These are phyloP conservation scores for Takifugu ocellatus DNA, from an alignment of 2,797 vertebrate species.

Conservation along the genomic window DNA sequence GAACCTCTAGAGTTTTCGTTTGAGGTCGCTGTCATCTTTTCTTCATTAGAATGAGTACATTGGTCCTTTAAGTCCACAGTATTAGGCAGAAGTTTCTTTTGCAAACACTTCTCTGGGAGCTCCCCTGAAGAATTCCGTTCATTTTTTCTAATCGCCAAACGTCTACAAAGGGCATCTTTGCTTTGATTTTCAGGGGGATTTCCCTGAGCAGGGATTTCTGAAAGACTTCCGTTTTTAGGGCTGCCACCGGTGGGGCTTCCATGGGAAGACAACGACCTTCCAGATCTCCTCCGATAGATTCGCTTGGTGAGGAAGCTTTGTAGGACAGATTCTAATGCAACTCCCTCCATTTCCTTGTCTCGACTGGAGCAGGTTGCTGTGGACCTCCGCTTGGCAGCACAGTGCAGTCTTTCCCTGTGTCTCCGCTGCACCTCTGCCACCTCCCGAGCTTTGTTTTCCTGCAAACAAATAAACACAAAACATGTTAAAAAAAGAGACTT, in stretches of 20 bases:
- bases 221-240: conserved; percentile 45
- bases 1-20: conserved; percentile 11
- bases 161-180: conserved; percentile 1
- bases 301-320: conserved; percentile 58
- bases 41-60: background rate
- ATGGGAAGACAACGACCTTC: conserved; percentile 42
- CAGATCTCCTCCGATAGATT: conserved; percentile 46
- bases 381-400: conserved; percentile 69
- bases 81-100: conserved; percentile 4
- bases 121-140: conserved; percentile 57
- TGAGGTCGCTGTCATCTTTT: conserved; percentile 12
- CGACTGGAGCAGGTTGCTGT: conserved; percentile 78
- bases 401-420: conserved; percentile 61
- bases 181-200: conserved; percentile 29
- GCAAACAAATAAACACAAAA: conserved; percentile 7
- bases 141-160: conserved; percentile 40
- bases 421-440: conserved; percentile 67
- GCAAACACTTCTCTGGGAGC: conserved; percentile 22
- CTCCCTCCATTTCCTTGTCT: conserved; percentile 76
- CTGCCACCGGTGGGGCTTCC: conserved; percentile 39
- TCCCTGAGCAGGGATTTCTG: conserved; percentile 53
- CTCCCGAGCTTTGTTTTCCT: conserved; percentile 76
- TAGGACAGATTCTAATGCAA: conserved; percentile 73
- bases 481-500: background rate
- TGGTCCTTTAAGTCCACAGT: conserved; percentile 1